phyloP scores from a whole-genome alignment of 2,888 invertebrate species.

The Drosophila fulvimacula region DNA sequence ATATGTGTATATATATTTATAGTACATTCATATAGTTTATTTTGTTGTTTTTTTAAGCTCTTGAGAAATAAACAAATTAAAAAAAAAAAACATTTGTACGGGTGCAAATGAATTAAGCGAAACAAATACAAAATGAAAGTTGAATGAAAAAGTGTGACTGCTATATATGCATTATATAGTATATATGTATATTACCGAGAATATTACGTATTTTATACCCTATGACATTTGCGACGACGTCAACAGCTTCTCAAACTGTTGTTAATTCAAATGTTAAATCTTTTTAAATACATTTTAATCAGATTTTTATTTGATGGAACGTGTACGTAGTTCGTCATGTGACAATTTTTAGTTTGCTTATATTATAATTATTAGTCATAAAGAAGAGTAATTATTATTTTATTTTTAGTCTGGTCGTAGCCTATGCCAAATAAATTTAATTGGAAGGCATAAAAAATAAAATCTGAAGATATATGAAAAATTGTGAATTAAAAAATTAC shows the following conservation, averaged over 20 bases:
- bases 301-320: neutral
- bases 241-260: slow-evolving; percentile 1
- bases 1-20: slow-evolving; percentile 18
- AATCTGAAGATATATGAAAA: neutral
- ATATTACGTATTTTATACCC: slow-evolving; percentile 23
- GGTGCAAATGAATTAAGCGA: slow-evolving; percentile 49
- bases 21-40: slow-evolving; percentile 8
- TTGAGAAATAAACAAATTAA: slow-evolving; percentile 42
- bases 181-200: neutral
- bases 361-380: neutral
- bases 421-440: too few relatives aligned
- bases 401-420: too few relatives aligned
- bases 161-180: neutral
- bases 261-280: neutral
- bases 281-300: slow-evolving; percentile 3
- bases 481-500: neutral
- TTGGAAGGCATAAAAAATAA: neutral
- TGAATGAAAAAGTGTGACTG: slow-evolving; percentile 45
- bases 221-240: slow-evolving; percentile 6
- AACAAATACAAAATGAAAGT: slow-evolving; percentile 20
- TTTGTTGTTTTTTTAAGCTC: slow-evolving; percentile 12
- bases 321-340: neutral
- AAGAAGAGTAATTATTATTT: neutral
- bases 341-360: neutral
- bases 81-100: slow-evolving; percentile 21